Evolutionary conservation across 2,113 vertebrate species (phyloP), one percentile per base, ranked within the genome.

Genomic region (Leucoraja erinaceus): DNA sequence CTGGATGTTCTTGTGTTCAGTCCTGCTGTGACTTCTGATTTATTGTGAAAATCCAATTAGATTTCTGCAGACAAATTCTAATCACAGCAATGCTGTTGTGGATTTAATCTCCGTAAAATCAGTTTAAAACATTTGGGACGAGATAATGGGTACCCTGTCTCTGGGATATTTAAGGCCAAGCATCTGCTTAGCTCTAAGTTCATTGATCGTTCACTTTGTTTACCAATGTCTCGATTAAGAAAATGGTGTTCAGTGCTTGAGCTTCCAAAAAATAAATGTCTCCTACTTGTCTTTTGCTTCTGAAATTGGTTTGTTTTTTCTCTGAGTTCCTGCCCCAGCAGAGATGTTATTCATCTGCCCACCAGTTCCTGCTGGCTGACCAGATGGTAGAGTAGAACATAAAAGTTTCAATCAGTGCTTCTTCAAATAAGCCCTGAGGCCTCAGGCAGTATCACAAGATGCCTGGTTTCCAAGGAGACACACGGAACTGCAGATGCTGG

Each of bases 141-240:
- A 88, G 83, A 88, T 88, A 88, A 66, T 63, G 59, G 59, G 59
- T 14, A 5, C n/a, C 14, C 81, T 86, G 54, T 86, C n/a, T 59
- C 54, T 61, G 81, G 59, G 59, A n/a, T 86, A 56, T 63, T 88
- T 63, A 31, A 66, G 83, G 83, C 81, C 56, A 61, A 59, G 20
- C 54, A 59, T 84, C 81, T 84, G 81, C 59, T 63, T 14, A 31
- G 20, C 81, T 56, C 12, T 61, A 56, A 59, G 56, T 86, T 86
- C 56, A 86, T 88, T 88, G 59, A 59, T 25, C 28, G 54, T 63
- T 18, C n/a, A 88, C 63, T 86, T 88, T 88, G 59, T 61, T 88
- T 88, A 31, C 59, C 25, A 88, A 31, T 88, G 83, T 31, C 25
- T 88, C 28, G n/a, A 66, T 66, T 5, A n/a, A 86, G 12, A n/a